Evolutionary conservation across 2,888 invertebrate genomes (phyloP).

Genomic region (Rhodophaea formosa): DNA sequence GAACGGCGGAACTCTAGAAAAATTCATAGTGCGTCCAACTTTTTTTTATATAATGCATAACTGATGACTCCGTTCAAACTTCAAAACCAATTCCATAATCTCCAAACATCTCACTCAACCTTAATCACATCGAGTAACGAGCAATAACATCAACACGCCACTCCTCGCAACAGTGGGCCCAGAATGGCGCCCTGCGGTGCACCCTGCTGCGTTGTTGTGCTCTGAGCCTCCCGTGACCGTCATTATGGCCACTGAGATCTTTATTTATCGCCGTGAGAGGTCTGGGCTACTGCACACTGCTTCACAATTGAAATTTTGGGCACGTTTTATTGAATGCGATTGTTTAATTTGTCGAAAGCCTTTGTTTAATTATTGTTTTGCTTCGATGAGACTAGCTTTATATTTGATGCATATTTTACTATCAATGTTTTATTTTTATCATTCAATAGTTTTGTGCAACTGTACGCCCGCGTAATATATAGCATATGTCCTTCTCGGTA

Average conservation of each 20-base stretch:
- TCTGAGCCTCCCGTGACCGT: slow-evolving; percentile 13
- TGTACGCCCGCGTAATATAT: too few relatives aligned
- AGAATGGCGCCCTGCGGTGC: slow-evolving; percentile 28
- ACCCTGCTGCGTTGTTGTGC: slow-evolving; percentile 29
- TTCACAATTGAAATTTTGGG: slow-evolving; percentile 4
- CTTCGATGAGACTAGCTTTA: neutral
- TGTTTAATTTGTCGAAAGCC: neutral
- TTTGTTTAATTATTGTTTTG: neutral
- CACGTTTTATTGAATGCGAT: neutral
- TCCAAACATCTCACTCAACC: neutral
- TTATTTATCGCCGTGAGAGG: slow-evolving; percentile 16
- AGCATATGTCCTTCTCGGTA: too few relatives aligned
- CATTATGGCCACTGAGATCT: slow-evolving; percentile 18
- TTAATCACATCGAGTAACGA: slow-evolving; percentile 6
- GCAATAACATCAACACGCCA: slow-evolving; percentile 18
- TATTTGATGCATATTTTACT: neutral
- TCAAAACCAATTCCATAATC: too few relatives aligned
- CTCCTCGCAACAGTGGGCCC: slow-evolving; percentile 7
- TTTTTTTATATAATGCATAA: too few relatives aligned
- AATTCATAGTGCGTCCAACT: too few relatives aligned
- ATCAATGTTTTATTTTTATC: too few relatives aligned
- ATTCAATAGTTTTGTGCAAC: too few relatives aligned
- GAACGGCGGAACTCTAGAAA: too few relatives aligned
- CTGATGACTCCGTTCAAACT: too few relatives aligned
- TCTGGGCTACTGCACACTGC: slow-evolving; percentile 9